phyloP scores from a whole-genome alignment of 2,888 invertebrate genomes.

The Temnothorax rugatulus region DNA sequence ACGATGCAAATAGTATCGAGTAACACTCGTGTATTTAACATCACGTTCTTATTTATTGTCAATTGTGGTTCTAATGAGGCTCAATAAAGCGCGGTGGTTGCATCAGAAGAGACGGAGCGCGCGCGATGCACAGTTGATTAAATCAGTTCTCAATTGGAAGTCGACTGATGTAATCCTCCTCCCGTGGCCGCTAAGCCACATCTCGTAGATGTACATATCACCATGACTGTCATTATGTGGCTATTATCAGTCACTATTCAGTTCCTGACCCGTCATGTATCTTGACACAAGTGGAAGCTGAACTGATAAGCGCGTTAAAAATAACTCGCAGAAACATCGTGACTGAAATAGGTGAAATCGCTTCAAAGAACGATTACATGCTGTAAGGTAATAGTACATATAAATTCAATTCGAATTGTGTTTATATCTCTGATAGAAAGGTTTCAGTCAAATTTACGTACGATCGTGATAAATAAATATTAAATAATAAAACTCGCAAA shows the following conservation, averaged over 20 bases:
- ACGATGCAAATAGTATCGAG: neutral
- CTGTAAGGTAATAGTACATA: neutral
- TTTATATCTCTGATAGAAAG: neutral
- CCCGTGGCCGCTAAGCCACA: slow-evolving; percentile 53
- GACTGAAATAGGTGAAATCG: neutral
- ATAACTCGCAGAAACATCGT: neutral
- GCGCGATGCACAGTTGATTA: slow-evolving; percentile 58
- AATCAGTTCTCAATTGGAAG: slow-evolving; percentile 72
- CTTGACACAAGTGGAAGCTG: neutral
- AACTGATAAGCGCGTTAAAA: neutral
- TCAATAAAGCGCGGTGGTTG: slow-evolving; percentile 70
- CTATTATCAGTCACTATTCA: slow-evolving; percentile 38
- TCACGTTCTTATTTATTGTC: slow-evolving; percentile 47
- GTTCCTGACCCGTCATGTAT: neutral
- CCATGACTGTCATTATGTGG: neutral
- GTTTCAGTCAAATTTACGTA: neutral
- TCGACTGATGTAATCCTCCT: slow-evolving; percentile 76
- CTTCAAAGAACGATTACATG: neutral
- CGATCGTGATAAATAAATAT: neutral
- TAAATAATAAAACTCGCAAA: slow-evolving; percentile 2
- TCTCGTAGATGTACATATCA: slow-evolving; percentile 11
- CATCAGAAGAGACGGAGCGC: slow-evolving; percentile 73
- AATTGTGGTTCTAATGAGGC: slow-evolving; percentile 54
- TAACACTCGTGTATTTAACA: neutral
- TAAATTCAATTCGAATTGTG: neutral